phyloP scores from a whole-genome alignment of 2,113 vertebrate species.

The Empidonax alnorum region DNA sequence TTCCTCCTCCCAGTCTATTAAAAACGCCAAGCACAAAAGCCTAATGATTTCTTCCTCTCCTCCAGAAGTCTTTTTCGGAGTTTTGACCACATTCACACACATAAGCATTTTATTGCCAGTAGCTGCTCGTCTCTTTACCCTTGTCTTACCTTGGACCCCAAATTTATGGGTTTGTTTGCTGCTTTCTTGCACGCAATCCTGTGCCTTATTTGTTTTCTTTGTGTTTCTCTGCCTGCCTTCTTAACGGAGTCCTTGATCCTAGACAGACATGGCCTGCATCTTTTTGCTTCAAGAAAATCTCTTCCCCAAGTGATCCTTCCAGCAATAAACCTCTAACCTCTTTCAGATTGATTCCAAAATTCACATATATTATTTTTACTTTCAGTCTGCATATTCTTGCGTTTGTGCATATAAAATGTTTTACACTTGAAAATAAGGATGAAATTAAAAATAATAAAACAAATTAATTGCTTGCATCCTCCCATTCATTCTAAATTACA shows the following conservation, averaged over 20 bases:
- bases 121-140: neutral
- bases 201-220: neutral
- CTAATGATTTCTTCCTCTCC: neutral
- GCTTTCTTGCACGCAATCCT: neutral
- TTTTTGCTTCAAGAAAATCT: neutral
- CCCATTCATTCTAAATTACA: neutral
- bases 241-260: neutral
- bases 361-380: neutral
- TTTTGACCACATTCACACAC: neutral
- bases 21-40: neutral
- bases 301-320: neutral
- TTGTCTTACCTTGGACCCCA: neutral
- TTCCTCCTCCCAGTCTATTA: neutral
- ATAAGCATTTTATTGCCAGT: neutral
- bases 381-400: neutral
- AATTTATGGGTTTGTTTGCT: constrained; percentile 22
- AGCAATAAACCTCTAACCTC: neutral
- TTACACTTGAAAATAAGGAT: neutral
- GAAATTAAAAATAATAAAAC: constrained; percentile 26
- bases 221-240: neutral
- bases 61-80: neutral
- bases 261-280: neutral
- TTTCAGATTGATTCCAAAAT: neutral
- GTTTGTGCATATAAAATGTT: neutral
- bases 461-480: neutral